A percentile compares a stretch with the other conserved stretches of the same genome.
These are phyloP conservation scores for Taeniopygia guttata DNA, from an alignment of 2,797 vertebrate species.

Conservation along the genomic window DNA sequence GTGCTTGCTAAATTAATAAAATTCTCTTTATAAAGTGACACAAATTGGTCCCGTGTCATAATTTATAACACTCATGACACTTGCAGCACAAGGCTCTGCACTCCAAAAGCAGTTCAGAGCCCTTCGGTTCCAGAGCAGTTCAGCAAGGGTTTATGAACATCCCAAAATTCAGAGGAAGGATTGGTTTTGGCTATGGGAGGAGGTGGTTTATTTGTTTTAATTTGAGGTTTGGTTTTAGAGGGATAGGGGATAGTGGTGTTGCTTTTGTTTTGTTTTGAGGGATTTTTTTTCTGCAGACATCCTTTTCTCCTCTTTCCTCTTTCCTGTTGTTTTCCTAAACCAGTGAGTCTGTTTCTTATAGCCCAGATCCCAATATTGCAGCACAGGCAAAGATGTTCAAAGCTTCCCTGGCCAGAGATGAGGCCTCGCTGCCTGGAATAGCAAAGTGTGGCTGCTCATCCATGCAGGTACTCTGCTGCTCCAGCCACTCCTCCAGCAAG, in stretches of 20 bases:
- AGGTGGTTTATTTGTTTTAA: not conserved
- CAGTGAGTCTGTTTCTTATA: not conserved
- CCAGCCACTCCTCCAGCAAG: not conserved
- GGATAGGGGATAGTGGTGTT: not conserved
- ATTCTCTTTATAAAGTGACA: too few relatives aligned
- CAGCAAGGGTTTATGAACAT: not conserved
- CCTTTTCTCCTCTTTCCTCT: not conserved
- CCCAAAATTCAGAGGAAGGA: not conserved
- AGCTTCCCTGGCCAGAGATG: not conserved
- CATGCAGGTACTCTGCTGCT: not conserved
- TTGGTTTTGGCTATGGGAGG: not conserved
- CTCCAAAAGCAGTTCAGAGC: not conserved
- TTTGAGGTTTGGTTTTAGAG: not conserved
- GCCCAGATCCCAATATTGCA: rapidly evolving
- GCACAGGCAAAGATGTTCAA: not conserved
- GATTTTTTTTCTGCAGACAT: not conserved
- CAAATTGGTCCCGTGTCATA: too few relatives aligned
- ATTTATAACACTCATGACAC: too few relatives aligned
- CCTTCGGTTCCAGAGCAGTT: not conserved
- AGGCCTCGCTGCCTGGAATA: not conserved
- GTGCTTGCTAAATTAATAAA: too few relatives aligned
- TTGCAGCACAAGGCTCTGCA: not conserved
- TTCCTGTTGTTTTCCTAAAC: not conserved
- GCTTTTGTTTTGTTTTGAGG: not conserved
- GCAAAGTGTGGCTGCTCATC: conserved; percentile 19